These are phyloP conservation scores for Propsilocerus akamusi DNA, from an alignment of 1,140 invertebrate species.

Conservation along the genomic window DNA sequence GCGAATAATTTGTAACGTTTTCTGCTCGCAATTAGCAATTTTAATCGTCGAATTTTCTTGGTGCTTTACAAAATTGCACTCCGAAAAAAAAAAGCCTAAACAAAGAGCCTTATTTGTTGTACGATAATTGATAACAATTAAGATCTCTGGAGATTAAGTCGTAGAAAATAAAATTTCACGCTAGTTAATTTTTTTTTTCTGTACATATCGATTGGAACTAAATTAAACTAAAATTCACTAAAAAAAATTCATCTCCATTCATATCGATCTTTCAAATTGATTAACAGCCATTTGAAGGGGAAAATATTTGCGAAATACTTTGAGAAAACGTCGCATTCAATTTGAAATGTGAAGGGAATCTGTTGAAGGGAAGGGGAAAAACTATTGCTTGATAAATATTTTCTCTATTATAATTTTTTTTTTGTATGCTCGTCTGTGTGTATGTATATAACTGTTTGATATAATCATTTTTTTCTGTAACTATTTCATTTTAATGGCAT, in stretches of 20 bases:
- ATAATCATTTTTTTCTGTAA: background rate
- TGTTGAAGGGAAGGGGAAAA: background rate
- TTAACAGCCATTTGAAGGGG: constrained; percentile 1
- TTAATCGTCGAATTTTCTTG: too few species aligned
- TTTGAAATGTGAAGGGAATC: background rate
- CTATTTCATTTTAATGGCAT: constrained; percentile 1
- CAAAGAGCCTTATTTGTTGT: too few species aligned
- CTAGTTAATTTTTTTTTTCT: background rate
- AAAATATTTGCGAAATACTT: background rate
- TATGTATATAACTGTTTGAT: too few species aligned
- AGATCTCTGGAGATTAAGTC: constrained; percentile 3
- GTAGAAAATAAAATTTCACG: background rate
- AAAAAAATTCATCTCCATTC: constrained; percentile 1
- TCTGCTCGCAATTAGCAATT: too few species aligned
- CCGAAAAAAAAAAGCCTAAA: constrained; percentile 14
- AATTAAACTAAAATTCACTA: constrained; percentile 3
- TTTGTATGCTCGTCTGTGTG: background rate
- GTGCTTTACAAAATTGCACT: constrained; percentile 7
- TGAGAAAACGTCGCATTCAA: background rate
- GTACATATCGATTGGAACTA: too few species aligned
- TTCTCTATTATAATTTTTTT: background rate
- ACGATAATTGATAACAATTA: constrained; percentile 4
- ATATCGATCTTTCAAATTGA: too few species aligned
- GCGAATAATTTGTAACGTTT: too few species aligned
- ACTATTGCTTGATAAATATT: constrained; percentile 1